Evolutionary conservation across 2,888 invertebrate genomes (phyloP).

Genomic region (Dolichomitus sp.): DNA sequence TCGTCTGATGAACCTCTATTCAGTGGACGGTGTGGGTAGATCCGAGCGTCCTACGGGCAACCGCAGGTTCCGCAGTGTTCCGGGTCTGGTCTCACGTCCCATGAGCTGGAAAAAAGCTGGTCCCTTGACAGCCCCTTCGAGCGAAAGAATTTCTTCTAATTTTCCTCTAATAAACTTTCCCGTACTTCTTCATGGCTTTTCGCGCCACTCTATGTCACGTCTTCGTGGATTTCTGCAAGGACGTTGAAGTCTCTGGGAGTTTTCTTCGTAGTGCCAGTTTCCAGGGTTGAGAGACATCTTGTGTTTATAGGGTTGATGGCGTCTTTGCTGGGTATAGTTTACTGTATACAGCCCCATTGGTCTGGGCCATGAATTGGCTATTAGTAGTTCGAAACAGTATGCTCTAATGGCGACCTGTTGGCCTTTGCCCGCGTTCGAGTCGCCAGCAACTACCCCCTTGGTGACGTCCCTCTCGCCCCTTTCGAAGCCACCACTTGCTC

Average conservation of each 20-base stretch:
- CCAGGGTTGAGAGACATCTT: background rate
- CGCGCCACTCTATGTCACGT: slow-evolving; percentile 13
- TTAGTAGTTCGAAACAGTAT: slow-evolving; percentile 86
- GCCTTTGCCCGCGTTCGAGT: slow-evolving; percentile 80
- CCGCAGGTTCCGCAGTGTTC: slow-evolving; percentile 50
- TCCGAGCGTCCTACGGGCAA: slow-evolving; percentile 38
- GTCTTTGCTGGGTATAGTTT: slow-evolving; percentile 46
- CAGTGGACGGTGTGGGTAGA: slow-evolving; percentile 66
- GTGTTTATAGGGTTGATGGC: slow-evolving; percentile 33
- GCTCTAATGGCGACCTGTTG: slow-evolving; percentile 86
- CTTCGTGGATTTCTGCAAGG: background rate
- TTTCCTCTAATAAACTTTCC: slow-evolving; percentile 42
- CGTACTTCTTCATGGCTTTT: slow-evolving; percentile 1
- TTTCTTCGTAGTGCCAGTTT: slow-evolving; percentile 17
- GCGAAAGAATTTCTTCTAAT: slow-evolving; percentile 42
- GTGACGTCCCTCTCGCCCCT: slow-evolving; percentile 73
- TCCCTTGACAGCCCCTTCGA: slow-evolving; percentile 45
- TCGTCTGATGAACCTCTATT: slow-evolving; percentile 78
- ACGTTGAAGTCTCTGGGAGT: slow-evolving; percentile 38
- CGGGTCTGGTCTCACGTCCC: slow-evolving; percentile 36
- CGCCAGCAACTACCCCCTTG: slow-evolving; percentile 72
- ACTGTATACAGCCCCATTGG: slow-evolving; percentile 41
- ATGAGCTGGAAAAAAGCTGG: slow-evolving; percentile 28
- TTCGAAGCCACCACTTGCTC: slow-evolving; percentile 69
- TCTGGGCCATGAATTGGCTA: slow-evolving; percentile 86